phyloP scores from a whole-genome alignment of 2,888 invertebrate genomes.

The Pemphredon lugubris region DNA sequence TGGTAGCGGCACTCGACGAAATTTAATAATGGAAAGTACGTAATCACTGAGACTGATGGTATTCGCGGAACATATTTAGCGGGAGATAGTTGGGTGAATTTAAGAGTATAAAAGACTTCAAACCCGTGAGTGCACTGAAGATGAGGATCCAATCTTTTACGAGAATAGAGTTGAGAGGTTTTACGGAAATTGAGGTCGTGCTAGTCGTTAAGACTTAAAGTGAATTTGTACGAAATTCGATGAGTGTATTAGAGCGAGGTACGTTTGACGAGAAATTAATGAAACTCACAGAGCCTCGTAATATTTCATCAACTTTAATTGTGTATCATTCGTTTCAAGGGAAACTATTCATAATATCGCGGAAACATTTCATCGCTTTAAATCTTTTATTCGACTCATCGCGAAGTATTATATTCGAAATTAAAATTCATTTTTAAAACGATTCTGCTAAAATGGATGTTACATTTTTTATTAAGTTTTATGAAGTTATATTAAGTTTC shows the following conservation, averaged over 20 bases:
- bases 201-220: slow-evolving; percentile 38
- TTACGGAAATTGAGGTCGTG: slow-evolving; percentile 40
- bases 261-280: slow-evolving; percentile 31
- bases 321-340: too few species aligned
- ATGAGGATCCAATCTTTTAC: slow-evolving; percentile 29
- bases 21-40: slow-evolving; percentile 10
- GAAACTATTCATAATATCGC: too few species aligned
- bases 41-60: background rate
- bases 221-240: slow-evolving; percentile 32
- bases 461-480: too few species aligned
- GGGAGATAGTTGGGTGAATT: background rate
- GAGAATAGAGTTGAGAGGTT: slow-evolving; percentile 21
- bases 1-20: too few species aligned
- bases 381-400: background rate
- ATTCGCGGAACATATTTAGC: background rate
- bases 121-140: slow-evolving; percentile 4
- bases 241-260: slow-evolving; percentile 12
- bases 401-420: background rate
- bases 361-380: background rate
- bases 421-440: background rate
- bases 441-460: too few species aligned
- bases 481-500: background rate
- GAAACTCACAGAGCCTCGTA: background rate
- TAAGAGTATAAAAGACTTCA: slow-evolving; percentile 3
- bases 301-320: too few species aligned